Conservation (phyloP, 2,113 vertebrate genomes). For the Speoplatyrhinus poulsoni region DNA sequence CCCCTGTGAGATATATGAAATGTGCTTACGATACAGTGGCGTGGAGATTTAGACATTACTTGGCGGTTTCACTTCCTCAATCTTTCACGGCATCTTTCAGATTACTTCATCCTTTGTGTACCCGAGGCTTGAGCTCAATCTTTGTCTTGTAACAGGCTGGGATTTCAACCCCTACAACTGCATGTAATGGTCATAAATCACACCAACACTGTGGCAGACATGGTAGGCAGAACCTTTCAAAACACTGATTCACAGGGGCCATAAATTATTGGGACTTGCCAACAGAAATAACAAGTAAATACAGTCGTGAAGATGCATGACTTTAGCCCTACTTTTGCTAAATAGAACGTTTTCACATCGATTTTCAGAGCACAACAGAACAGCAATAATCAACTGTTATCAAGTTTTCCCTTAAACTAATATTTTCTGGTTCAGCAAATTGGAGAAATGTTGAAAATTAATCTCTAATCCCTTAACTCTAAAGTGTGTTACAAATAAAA, state of each 20-base stretch:
- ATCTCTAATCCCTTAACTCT: conserved; percentile 42
- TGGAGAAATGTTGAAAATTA: conserved; percentile 35
- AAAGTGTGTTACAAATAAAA: too few species aligned
- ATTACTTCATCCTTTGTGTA: conserved; percentile 20
- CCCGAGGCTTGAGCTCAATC: conserved; percentile 40
- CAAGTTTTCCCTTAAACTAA: conserved; percentile 46
- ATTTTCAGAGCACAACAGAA: not conserved
- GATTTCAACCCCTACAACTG: conserved; percentile 25
- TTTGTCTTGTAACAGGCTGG: conserved; percentile 29
- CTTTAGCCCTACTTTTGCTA: not conserved
- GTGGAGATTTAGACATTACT: not conserved
- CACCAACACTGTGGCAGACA: conserved; percentile 3
- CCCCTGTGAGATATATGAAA: conserved; percentile 16
- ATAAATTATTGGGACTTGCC: conserved; percentile 45
- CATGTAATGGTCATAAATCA: conserved; percentile 33
- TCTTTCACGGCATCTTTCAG: conserved; percentile 11
- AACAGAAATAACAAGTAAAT: conserved; percentile 30
- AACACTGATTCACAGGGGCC: conserved; percentile 11
- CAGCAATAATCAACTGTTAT: conserved; percentile 13
- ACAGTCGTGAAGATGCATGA: conserved; percentile 25
- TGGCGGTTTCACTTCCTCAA: not conserved
- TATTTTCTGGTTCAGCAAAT: conserved; percentile 20
- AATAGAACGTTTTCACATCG: conserved; percentile 13
- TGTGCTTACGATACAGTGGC: too few species aligned
- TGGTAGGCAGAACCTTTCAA: conserved; percentile 34